Percentiles rank a stretch among this genome's conserved stretches.
These are phyloP conservation scores for Sebastes minor DNA, from an alignment of 2,797 vertebrate species.

Conservation along the genomic window DNA sequence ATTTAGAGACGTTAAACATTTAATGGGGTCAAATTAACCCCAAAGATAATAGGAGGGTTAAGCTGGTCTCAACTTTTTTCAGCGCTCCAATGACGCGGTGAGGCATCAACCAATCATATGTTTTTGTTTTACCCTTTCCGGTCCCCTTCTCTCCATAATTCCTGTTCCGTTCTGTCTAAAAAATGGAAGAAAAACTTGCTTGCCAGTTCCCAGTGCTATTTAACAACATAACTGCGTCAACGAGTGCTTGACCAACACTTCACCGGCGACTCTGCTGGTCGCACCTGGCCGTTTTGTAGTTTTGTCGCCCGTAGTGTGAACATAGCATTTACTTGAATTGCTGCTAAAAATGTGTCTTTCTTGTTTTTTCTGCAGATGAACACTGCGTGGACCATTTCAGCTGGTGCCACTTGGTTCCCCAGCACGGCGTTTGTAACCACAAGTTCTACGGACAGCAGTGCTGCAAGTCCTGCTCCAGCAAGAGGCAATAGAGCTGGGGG, in stretches of 20 bases:
- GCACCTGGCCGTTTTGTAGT: not conserved
- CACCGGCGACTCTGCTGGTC: not conserved
- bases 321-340: not conserved
- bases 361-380: slow-evolving; percentile 79
- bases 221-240: not conserved
- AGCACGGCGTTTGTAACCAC: slow-evolving; percentile 95
- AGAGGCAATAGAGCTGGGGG: slow-evolving; percentile 76
- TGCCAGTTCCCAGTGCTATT: not conserved
- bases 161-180: too few species aligned
- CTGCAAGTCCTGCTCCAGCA: slow-evolving; percentile 92
- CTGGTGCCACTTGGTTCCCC: slow-evolving; percentile 96
- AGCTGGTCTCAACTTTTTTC: not conserved
- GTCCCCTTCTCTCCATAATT: not conserved
- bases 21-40: too few species aligned
- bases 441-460: slow-evolving; percentile 97
- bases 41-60: too few species aligned
- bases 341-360: not conserved
- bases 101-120: not conserved
- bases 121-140: not conserved
- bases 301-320: not conserved
- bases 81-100: not conserved
- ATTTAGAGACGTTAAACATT: too few species aligned
- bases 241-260: not conserved
- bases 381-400: slow-evolving; percentile 91
- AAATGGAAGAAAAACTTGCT: too few species aligned